Conservation (phyloP, 2,888 invertebrate genomes). For the Protonemura montana region DNA sequence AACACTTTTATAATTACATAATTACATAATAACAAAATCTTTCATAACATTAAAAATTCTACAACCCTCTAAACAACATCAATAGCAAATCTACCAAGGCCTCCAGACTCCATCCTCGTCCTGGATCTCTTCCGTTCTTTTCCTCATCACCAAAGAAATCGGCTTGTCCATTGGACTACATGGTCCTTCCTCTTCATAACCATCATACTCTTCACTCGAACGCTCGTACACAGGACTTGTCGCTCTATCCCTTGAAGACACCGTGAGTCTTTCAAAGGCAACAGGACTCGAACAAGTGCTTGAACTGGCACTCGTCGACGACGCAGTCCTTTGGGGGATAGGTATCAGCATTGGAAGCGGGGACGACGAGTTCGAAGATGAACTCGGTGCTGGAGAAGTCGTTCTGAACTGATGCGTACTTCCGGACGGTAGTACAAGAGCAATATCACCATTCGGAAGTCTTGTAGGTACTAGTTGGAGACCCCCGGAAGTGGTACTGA, state of each 20-base stretch:
- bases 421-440: constrained; percentile 72
- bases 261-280: constrained; percentile 62
- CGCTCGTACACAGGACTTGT: constrained; percentile 55
- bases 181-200: constrained; percentile 56
- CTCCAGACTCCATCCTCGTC: constrained; percentile 82
- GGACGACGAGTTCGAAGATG: constrained; percentile 48
- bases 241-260: constrained; percentile 63
- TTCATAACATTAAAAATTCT: not conserved
- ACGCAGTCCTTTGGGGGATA: constrained; percentile 76
- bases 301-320: constrained; percentile 72
- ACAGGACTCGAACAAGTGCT: constrained; percentile 58
- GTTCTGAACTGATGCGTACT: constrained; percentile 28
- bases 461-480: constrained; percentile 83
- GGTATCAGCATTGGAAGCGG: constrained; percentile 74
- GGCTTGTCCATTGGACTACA: constrained; percentile 66
- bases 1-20: not conserved
- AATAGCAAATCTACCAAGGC: constrained; percentile 72
- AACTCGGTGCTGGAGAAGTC: constrained; percentile 54
- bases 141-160: constrained; percentile 77
- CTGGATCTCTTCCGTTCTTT: constrained; percentile 61
- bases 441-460: constrained; percentile 83
- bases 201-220: constrained; percentile 29
- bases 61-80: not conserved
- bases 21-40: constrained; percentile 8
- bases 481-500: constrained; percentile 72